Evolutionary conservation across 1,140 invertebrate species (phyloP).

Genomic region (Schmidtea mediterranea): DNA sequence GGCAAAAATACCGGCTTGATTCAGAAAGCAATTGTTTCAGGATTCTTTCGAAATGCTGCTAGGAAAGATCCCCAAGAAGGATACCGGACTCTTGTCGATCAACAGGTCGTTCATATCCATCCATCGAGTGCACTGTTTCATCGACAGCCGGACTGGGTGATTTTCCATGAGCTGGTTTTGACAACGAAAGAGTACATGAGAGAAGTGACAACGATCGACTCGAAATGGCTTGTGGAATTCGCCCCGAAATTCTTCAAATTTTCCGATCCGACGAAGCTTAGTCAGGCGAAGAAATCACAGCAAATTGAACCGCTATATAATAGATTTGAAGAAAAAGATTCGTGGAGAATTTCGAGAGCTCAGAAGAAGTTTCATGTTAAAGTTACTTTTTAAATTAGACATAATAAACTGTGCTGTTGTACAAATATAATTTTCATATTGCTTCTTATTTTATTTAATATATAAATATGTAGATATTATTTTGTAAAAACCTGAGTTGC

Average conservation of each 20-base stretch:
- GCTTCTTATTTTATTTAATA: too few relatives aligned
- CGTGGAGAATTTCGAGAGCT: slow-evolving; percentile 76
- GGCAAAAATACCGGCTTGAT: slow-evolving; percentile 75
- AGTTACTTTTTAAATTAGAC: slow-evolving; percentile 21
- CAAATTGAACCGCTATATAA: slow-evolving; percentile 86
- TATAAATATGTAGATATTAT: too few relatives aligned
- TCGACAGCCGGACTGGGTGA: slow-evolving; percentile 90
- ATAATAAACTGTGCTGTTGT: too few relatives aligned
- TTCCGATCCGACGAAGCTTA: slow-evolving; percentile 90
- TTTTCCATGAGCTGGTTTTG: slow-evolving; percentile 91
- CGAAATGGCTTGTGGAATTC: slow-evolving; percentile 96
- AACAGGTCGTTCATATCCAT: slow-evolving; percentile 94
- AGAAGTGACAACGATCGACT: slow-evolving; percentile 90
- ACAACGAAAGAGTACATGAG: slow-evolving; percentile 99
- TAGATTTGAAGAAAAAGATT: slow-evolving; percentile 95
- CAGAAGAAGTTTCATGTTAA: slow-evolving; percentile 26
- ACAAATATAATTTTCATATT: too few relatives aligned
- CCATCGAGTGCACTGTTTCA: slow-evolving; percentile 90
- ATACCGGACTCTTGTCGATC: slow-evolving; percentile 81
- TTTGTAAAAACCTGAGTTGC: too few relatives aligned
- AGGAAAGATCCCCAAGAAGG: slow-evolving; percentile 98
- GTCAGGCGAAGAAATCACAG: slow-evolving; percentile 97
- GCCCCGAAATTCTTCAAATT: slow-evolving; percentile 96
- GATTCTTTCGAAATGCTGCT: slow-evolving; percentile 91
- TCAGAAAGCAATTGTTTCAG: slow-evolving; percentile 91